Percentiles rank a stretch among this genome's conserved stretches.
phyloP scores from a whole-genome alignment of 2,113 vertebrate genomes.

The Marmota flaviventris region DNA sequence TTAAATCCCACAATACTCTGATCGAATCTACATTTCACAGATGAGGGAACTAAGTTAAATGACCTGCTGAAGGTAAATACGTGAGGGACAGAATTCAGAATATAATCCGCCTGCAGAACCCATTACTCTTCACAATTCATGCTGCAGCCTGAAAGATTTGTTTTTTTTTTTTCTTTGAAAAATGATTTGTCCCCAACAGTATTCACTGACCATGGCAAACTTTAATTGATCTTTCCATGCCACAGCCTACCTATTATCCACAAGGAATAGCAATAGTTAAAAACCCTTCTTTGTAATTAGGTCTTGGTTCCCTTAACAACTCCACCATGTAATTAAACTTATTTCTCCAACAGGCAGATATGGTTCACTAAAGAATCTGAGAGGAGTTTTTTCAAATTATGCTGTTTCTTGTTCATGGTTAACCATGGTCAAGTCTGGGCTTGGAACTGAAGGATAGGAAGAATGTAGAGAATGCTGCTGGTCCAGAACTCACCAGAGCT shows the following conservation, averaged over 20 bases:
- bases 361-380: conserved; percentile 65
- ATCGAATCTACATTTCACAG: conserved; percentile 62
- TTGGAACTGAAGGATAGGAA: conserved; percentile 15
- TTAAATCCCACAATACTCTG: conserved; percentile 55
- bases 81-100: conserved; percentile 55
- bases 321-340: conserved; percentile 74
- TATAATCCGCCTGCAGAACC: conserved; percentile 53
- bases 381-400: conserved; percentile 42
- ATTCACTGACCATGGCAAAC: conserved; percentile 60
- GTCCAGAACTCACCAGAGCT: conserved; percentile 57
- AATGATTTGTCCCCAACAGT: conserved; percentile 22
- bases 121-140: conserved; percentile 49
- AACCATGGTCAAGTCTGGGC: conserved; percentile 50
- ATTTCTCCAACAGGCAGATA: conserved; percentile 57
- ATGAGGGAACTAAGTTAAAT: conserved; percentile 57
- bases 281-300: conserved; percentile 66
- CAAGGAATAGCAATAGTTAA: conserved; percentile 67
- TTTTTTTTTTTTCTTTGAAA: neutral
- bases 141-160: neutral
- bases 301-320: conserved; percentile 70
- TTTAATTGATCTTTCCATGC: conserved; percentile 69
- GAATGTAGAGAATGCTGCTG: conserved; percentile 63
- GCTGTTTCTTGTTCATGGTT: conserved; percentile 45
- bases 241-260: neutral
- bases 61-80: conserved; percentile 53